Conservation (phyloP, 2,797 vertebrate genomes). For the Tiaroga cobitis region DNA sequence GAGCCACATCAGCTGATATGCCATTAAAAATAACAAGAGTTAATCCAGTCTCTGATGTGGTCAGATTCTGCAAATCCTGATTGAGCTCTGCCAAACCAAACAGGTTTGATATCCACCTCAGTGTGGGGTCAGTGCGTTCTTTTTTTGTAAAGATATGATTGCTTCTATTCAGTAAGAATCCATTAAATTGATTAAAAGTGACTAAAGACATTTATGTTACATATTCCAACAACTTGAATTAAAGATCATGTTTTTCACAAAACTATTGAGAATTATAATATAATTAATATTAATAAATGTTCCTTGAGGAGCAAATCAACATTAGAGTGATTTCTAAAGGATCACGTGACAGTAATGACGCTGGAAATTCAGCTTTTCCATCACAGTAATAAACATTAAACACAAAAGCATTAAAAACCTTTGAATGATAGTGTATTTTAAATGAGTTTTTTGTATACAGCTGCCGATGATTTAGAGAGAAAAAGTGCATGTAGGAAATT, state of each 20-base stretch:
- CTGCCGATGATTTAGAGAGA: not conserved
- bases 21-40: constrained; percentile 17
- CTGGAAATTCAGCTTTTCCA: not conserved
- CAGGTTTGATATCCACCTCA: not conserved
- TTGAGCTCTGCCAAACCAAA: constrained; percentile 20
- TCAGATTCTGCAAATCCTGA: constrained; percentile 20
- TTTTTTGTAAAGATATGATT: no score
- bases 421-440: not conserved
- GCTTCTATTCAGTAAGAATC: not conserved
- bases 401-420: not conserved
- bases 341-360: not conserved
- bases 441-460: not conserved
- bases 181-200: not conserved
- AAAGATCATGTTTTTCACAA: not conserved
- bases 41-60: constrained; percentile 15
- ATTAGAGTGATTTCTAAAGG: not conserved
- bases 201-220: not conserved
- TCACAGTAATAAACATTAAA: not conserved
- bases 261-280: not conserved
- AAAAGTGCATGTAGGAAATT: not conserved
- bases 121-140: not conserved
- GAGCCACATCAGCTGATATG: constrained; percentile 24
- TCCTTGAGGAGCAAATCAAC: not conserved
- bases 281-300: not conserved
- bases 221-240: not conserved